Evolutionary conservation across 1,140 invertebrate species (phyloP).

Genomic region (Calephelis virginiensis): DNA sequence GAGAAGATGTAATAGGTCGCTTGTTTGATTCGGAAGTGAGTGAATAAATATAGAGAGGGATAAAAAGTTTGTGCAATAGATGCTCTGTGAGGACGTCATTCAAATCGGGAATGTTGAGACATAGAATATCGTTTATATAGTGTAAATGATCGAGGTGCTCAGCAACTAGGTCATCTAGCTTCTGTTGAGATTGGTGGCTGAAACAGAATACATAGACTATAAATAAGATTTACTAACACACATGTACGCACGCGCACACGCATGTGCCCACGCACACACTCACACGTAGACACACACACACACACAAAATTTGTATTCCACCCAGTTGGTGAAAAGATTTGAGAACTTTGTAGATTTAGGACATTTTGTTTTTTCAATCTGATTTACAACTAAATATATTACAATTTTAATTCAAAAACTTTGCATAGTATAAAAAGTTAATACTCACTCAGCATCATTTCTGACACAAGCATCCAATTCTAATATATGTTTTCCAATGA

Average conservation of each 20-base stretch:
- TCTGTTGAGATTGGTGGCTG: constrained; percentile 93
- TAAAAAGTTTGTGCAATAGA: constrained; percentile 93
- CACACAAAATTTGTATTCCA: too few relatives aligned
- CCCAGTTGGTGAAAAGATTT: too few relatives aligned
- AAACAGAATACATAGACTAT: constrained; percentile 46
- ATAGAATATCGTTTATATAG: constrained; percentile 98
- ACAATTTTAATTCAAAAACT: neutral
- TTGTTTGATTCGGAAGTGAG: constrained; percentile 79
- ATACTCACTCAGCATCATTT: constrained; percentile 94
- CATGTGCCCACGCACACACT: too few relatives aligned
- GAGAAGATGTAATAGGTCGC: constrained; percentile 48
- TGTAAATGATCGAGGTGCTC: constrained; percentile 99
- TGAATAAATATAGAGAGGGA: constrained; percentile 97
- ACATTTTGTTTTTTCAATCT: too few relatives aligned
- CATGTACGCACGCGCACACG: too few relatives aligned
- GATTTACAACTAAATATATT: too few relatives aligned
- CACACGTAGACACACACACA: too few relatives aligned
- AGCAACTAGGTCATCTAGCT: constrained; percentile 95
- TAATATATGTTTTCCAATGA: constrained; percentile 98
- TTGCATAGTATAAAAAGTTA: neutral
- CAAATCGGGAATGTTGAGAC: constrained; percentile 93
- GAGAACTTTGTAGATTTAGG: too few relatives aligned
- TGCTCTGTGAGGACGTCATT: constrained; percentile 98
- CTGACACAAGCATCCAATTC: constrained; percentile 97
- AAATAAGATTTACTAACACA: neutral